Evolutionary conservation across 2,888 invertebrate genomes (phyloP).

Genomic region (Cabera pusaria): DNA sequence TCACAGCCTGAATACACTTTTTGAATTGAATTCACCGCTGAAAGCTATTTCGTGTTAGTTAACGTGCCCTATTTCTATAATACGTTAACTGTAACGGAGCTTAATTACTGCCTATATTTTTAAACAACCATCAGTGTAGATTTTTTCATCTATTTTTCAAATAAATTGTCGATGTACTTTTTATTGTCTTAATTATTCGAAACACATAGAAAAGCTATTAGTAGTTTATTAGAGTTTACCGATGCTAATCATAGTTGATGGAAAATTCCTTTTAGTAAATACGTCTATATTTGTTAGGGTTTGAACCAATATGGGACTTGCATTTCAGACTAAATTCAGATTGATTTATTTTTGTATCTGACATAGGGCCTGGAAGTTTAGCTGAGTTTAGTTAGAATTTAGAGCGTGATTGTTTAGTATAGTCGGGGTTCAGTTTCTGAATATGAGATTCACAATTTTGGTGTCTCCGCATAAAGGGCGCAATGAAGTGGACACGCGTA

Average conservation of each 20-base stretch:
- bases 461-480: too few species aligned
- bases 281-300: too few species aligned
- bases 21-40: slow-evolving; percentile 24
- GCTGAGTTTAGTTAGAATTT: too few species aligned
- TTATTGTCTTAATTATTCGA: slow-evolving; percentile 6
- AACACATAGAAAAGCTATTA: slow-evolving; percentile 10
- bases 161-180: slow-evolving; percentile 2
- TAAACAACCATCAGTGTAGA: slow-evolving; percentile 18
- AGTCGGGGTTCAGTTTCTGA: too few species aligned
- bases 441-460: too few species aligned
- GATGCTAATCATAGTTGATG: slow-evolving; percentile 12
- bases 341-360: too few species aligned
- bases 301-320: too few species aligned
- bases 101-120: slow-evolving; percentile 16
- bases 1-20: slow-evolving; percentile 17
- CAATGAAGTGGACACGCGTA: too few species aligned
- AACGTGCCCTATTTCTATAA: slow-evolving; percentile 19
- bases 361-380: too few species aligned
- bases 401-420: too few species aligned
- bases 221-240: not conserved
- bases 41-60: slow-evolving; percentile 43
- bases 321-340: too few species aligned
- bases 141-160: slow-evolving; percentile 8
- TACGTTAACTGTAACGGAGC: slow-evolving; percentile 10
- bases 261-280: slow-evolving; percentile 16